These are phyloP conservation scores for Lithodes maja DNA, from an alignment of 2,888 invertebrate genomes.

Conservation along the genomic window DNA sequence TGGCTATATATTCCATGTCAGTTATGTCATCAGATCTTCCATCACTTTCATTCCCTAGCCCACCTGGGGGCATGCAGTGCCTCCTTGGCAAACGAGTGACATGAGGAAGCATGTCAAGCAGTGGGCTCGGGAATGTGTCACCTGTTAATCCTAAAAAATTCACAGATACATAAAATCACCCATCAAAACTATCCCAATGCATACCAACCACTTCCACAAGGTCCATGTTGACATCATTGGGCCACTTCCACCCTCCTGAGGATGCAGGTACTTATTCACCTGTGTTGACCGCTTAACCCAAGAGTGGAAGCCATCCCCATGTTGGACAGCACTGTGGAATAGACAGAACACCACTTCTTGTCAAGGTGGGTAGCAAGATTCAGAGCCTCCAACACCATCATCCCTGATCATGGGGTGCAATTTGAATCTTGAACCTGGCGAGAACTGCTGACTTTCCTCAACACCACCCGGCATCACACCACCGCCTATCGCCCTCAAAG, in stretches of 20 bases:
- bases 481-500: not conserved
- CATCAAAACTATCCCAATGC: not conserved
- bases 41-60: not conserved
- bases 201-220: not conserved
- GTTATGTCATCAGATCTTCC: not conserved
- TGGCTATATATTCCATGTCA: not conserved
- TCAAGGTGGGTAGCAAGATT: not conserved
- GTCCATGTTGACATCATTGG: constrained; percentile 2
- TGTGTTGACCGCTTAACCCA: constrained; percentile 4
- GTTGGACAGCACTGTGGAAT: not conserved
- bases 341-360: not conserved
- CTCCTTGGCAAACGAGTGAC: not conserved
- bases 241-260: not conserved
- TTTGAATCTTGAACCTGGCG: not conserved
- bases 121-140: not conserved
- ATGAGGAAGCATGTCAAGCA: not conserved
- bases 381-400: not conserved
- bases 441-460: not conserved
- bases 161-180: not conserved
- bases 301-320: constrained; percentile 3
- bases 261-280: constrained; percentile 6
- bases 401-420: not conserved
- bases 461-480: not conserved
- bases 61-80: not conserved
- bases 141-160: not conserved